phyloP scores from a whole-genome alignment of 2,797 vertebrate species.

The Spondyliosoma cantharus region DNA sequence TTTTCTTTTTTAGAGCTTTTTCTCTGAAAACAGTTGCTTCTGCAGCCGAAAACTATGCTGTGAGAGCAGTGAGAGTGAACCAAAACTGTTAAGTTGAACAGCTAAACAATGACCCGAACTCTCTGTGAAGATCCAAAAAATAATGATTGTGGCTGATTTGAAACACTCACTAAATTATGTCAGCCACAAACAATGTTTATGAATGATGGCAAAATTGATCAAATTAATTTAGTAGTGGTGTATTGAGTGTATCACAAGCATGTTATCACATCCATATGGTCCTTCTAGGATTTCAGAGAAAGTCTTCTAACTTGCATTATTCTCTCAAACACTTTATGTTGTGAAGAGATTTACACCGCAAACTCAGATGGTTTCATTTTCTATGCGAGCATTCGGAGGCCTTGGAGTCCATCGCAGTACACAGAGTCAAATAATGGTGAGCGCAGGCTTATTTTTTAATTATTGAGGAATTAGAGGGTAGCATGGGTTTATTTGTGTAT shows the following conservation, averaged over 20 bases:
- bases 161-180: neutral
- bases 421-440: constrained; percentile 66
- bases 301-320: neutral
- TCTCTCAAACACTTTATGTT: constrained; percentile 29
- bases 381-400: constrained; percentile 34
- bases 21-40: neutral
- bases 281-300: neutral
- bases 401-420: constrained; percentile 54
- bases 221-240: neutral
- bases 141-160: neutral
- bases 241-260: neutral
- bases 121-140: neutral
- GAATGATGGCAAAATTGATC: neutral
- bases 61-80: neutral
- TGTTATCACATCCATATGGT: neutral
- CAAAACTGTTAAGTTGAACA: neutral
- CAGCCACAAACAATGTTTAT: neutral
- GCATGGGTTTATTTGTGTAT: constrained; percentile 81
- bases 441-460: constrained; percentile 81
- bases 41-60: neutral
- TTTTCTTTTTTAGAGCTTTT: neutral
- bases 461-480: constrained; percentile 80
- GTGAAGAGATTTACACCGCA: constrained; percentile 28
- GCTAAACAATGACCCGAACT: neutral
- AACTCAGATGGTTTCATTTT: constrained; percentile 47